Evolutionary conservation across 2,113 vertebrate genomes (phyloP).

Genomic region (Epinephelus fuscoguttatus): DNA sequence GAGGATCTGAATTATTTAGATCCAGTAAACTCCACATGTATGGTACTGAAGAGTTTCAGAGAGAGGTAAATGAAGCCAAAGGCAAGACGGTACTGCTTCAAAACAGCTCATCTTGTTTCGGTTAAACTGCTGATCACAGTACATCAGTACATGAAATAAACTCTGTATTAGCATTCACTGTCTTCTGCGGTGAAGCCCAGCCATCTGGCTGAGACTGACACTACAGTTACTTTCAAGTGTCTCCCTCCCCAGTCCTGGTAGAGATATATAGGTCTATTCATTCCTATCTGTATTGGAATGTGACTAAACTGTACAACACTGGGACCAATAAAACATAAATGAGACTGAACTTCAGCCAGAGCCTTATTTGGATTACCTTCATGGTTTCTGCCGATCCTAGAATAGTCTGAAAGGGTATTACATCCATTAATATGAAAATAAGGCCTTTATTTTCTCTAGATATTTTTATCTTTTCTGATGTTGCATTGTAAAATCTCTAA

Average conservation of each 20-base stretch:
- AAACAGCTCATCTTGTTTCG: neutral
- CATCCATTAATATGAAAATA: too few species aligned
- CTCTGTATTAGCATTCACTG: neutral
- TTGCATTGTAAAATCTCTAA: too few species aligned
- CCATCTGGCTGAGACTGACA: neutral
- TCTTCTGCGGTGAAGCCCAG: neutral
- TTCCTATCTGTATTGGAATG: conserved; percentile 37
- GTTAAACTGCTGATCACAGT: neutral
- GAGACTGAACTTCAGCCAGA: neutral
- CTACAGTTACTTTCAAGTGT: neutral
- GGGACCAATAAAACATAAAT: conserved; percentile 60
- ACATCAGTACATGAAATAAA: neutral
- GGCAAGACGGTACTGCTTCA: neutral
- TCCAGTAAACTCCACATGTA: neutral
- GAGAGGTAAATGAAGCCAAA: neutral
- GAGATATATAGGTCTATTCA: conserved; percentile 11
- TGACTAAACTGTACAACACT: conserved; percentile 24
- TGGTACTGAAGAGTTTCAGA: neutral
- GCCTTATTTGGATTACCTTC: neutral
- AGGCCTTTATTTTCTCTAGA: too few species aligned
- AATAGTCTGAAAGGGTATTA: too few species aligned
- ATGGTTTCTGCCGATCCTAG: too few species aligned
- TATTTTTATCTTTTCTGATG: too few species aligned
- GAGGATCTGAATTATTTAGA: neutral
- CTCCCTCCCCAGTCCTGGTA: conserved; percentile 7